Conservation (phyloP, 2,113 vertebrate genomes). For the Bubo blakistoni region DNA sequence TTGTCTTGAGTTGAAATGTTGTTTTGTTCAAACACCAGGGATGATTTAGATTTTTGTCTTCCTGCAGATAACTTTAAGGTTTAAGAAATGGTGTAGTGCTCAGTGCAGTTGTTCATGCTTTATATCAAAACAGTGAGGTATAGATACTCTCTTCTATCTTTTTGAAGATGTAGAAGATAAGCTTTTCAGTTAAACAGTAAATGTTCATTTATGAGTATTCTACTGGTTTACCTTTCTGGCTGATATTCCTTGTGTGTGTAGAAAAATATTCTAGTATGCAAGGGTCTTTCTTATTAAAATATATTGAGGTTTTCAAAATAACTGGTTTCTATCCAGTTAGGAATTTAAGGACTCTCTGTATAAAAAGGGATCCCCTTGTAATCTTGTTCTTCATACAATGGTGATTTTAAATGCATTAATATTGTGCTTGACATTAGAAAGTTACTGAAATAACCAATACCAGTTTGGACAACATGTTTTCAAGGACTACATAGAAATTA, state of each 20-base stretch:
- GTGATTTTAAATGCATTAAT: background rate
- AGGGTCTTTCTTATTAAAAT: background rate
- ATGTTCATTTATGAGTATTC: background rate
- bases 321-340: background rate
- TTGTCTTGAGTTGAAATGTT: background rate
- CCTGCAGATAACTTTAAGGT: background rate
- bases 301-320: background rate
- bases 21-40: background rate
- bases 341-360: background rate
- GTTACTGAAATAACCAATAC: background rate
- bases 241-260: background rate
- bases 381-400: background rate
- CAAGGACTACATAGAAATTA: background rate
- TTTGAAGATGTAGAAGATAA: background rate
- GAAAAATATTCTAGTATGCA: background rate
- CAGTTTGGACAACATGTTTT: background rate
- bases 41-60: background rate
- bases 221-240: background rate
- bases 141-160: background rate
- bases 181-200: background rate
- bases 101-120: background rate
- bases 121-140: background rate
- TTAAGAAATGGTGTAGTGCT: background rate
- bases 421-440: background rate
- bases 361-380: background rate